Base-by-base conservation (phyloP, 2,113 vertebrate species). In the Agelaius phoeniceus region DNA sequence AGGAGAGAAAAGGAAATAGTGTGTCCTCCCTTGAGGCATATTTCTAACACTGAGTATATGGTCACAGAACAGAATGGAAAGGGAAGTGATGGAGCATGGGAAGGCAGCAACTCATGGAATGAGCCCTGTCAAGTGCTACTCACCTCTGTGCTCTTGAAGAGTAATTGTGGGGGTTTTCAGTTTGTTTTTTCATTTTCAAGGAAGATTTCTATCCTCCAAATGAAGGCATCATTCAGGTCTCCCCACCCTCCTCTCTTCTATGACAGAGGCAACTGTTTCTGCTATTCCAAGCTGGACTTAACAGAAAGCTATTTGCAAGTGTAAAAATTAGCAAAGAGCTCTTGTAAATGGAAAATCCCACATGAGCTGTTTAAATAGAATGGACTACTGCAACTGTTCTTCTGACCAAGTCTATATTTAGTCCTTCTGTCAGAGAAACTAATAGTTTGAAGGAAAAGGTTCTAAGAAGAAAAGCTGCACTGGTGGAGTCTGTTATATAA, bases 111-210 rank as follows among this genome's bases (percentile, higher is more conserved):
- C 30, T 73, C 28, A 41, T 43, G 37, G 55, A 88, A 83, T 0
- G 4, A 41, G 43, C 37, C 15, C 8, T 62, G 39, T 66, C 74
- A 62, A 79, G 54, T 39, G 31, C 26, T 81, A 41, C 28, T 90
- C 80, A 84, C 37, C 15, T 74, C 43, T 89, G 9, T 14, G n/a
- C 20, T 49, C 41, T 69, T 90, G 49, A 35, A 83, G 41, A 80
- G 54, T 54, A 79, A 59, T 80, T 87, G 22, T 4, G 19, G 10
- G 0, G 0, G 6, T 59, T 44, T 72, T 54, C 21, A 48, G 15
- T 73, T 73, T 75, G 44, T 49, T 91, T 95, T 93, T 80, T 43
- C 8, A 35, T 94, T 77, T 72, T 74, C n/a, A 86, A 58, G 46
- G 23, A 51, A 92, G 62, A 84, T 37, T 2, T 35, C 19, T 68